Conservation (phyloP, 2,797 vertebrate species). For the Euthynnus affinis region DNA sequence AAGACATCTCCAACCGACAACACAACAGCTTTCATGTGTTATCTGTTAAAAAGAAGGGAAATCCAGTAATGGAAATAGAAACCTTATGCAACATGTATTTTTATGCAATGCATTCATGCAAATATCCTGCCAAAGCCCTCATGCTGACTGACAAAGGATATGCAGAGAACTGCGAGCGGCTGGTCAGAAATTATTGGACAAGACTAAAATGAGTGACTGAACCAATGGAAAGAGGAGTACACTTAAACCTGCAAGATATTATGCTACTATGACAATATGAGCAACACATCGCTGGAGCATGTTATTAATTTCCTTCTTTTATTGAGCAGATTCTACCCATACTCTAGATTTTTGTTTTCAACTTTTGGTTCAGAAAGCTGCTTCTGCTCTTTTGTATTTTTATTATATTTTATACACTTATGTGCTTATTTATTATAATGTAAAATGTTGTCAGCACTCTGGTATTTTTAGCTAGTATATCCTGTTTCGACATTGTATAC, state of each 20-base stretch:
- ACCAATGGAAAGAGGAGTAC: background rate
- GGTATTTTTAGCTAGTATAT: background rate
- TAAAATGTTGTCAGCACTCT: background rate
- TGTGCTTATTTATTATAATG: conserved; percentile 5
- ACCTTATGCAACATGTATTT: conserved; percentile 61
- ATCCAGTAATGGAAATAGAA: conserved; percentile 54
- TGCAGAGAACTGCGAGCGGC: background rate
- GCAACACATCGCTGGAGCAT: too few species aligned
- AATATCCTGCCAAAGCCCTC: conserved; percentile 43
- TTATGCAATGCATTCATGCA: conserved; percentile 31
- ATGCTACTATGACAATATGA: background rate
- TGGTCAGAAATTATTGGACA: conserved; percentile 19
- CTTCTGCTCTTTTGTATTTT: too few species aligned
- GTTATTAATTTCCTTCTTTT: too few species aligned
- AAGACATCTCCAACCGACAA: conserved; percentile 26
- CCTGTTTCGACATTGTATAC: background rate
- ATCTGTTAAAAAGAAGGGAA: conserved; percentile 48
- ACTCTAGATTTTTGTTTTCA: too few species aligned
- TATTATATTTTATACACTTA: background rate
- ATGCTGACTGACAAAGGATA: conserved; percentile 42
- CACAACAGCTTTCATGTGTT: conserved; percentile 47
- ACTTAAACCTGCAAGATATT: background rate
- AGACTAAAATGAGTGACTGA: background rate
- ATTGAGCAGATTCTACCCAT: too few species aligned
- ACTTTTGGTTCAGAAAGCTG: too few species aligned